Base-by-base conservation (phyloP, 2,797 vertebrate genomes). In the Chelmon rostratus region DNA sequence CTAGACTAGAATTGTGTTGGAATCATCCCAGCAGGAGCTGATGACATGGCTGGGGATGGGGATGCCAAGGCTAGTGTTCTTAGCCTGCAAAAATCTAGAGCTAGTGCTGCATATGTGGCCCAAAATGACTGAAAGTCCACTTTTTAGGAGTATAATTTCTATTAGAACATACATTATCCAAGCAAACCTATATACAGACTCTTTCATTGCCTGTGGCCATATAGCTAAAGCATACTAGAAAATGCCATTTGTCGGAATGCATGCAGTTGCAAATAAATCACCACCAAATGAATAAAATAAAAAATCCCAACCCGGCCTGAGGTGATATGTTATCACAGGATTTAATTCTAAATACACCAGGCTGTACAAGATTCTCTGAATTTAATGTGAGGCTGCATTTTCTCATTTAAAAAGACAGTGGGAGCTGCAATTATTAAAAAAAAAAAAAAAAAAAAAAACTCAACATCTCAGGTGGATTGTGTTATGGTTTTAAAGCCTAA, bases 361-460 rank as follows among this genome's bases (percentile, higher is more conserved):
- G 28, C n/a, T 47, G 28, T 67, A 37, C 8, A 13, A 58, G 8
- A 71, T 56, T 31, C 70, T n/a, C n/a, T n/a, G 23, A 40, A 40
- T 56, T 57, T 35, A 52, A 69, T 50, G 13, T n/a, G 8, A 53
- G 16, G 28, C n/a, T 72, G 46, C 52, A 31, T 40, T 63, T 47
- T 31, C 33, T 50, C 21, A 52, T 50, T 58, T 65, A 25, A 58
- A 65, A 40, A 78, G 40, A 77, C 49, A 38, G 8, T 5, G 12
- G 53, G 62, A 67, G 31, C 38, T 15, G 1, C 46, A 42, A 66
- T 56, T 16, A 66, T 56, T 16, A 44, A 44, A 44, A 15, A 44
- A 15, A 44, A 44, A 42, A 15, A 54, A 12, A n/a, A 37, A 37
- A n/a, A 25, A 28, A 2, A 35, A 33, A 25, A 25, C 4, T 54